Evolutionary conservation across 2,888 invertebrate genomes (phyloP).

Genomic region (Meliscaeva auricollis): DNA sequence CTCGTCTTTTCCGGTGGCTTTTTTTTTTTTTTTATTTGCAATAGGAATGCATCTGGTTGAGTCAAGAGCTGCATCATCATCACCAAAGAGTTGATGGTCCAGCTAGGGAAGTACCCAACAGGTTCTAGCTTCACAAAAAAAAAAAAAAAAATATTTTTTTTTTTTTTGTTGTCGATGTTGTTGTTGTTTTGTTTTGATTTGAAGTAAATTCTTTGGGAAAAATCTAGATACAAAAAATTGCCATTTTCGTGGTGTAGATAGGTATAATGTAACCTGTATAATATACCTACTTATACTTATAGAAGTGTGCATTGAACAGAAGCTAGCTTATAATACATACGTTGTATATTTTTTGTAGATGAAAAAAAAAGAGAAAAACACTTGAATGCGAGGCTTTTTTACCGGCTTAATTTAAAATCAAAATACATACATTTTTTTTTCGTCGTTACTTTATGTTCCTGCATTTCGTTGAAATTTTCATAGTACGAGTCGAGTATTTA

Average conservation of each 20-base stretch:
- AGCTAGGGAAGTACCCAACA: slow-evolving; percentile 33
- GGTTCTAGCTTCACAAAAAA: slow-evolving; percentile 25
- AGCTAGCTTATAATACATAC: neutral
- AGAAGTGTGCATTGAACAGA: neutral
- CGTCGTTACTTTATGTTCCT: neutral
- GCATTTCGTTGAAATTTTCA: neutral
- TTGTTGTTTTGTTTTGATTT: slow-evolving; percentile 27
- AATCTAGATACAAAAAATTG: slow-evolving; percentile 44
- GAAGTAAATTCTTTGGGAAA: slow-evolving; percentile 44
- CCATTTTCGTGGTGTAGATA: slow-evolving; percentile 33
- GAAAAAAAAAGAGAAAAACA: neutral
- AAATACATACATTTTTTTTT: slow-evolving; percentile 7
- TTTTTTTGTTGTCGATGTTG: slow-evolving; percentile 21
- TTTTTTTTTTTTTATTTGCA: slow-evolving; percentile 15
- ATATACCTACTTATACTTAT: neutral
- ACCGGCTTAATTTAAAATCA: slow-evolving; percentile 13
- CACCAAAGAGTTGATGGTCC: slow-evolving; percentile 43
- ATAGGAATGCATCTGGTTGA: slow-evolving; percentile 56
- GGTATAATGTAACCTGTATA: slow-evolving; percentile 22
- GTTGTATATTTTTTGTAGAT: neutral
- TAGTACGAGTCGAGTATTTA: neutral
- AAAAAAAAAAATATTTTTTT: slow-evolving; percentile 9
- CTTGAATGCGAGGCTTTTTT: slow-evolving; percentile 20
- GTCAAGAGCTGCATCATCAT: slow-evolving; percentile 55
- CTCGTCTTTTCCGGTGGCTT: slow-evolving; percentile 26